Conservation (phyloP, 2,113 vertebrate species). For the Dinomys branickii region DNA sequence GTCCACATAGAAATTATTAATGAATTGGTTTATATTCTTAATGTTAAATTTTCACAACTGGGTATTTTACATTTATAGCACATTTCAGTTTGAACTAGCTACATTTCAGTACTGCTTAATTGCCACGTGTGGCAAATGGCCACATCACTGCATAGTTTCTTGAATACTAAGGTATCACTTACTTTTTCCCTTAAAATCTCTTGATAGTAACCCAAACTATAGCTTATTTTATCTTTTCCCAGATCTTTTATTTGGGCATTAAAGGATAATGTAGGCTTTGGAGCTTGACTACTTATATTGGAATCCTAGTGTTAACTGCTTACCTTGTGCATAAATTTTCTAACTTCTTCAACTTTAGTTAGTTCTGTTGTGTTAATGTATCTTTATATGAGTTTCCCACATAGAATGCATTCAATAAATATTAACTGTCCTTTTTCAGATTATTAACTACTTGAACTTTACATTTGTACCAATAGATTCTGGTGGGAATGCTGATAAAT, state of each 20-base stretch:
- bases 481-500: constrained; percentile 14
- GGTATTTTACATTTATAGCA: constrained; percentile 1
- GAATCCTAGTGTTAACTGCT: background rate
- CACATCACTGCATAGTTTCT: background rate
- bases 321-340: background rate
- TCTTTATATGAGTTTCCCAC: background rate
- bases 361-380: background rate
- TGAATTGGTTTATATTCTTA: constrained; percentile 41
- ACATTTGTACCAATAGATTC: background rate
- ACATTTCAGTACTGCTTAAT: constrained; percentile 2
- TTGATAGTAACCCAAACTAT: background rate
- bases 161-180: background rate
- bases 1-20: constrained; percentile 19
- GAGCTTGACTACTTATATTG: background rate
- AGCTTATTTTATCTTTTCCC: constrained; percentile 10
- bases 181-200: constrained; percentile 25
- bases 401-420: background rate
- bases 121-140: background rate
- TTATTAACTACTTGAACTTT: constrained; percentile 47
- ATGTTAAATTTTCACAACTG: constrained; percentile 38
- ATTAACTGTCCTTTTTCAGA: background rate
- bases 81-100: background rate
- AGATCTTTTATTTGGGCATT: constrained; percentile 20
- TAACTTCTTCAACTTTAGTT: background rate
- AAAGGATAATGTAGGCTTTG: background rate